Evolutionary conservation across 1,140 invertebrate species (phyloP).

Genomic region (Formica exsecta): DNA sequence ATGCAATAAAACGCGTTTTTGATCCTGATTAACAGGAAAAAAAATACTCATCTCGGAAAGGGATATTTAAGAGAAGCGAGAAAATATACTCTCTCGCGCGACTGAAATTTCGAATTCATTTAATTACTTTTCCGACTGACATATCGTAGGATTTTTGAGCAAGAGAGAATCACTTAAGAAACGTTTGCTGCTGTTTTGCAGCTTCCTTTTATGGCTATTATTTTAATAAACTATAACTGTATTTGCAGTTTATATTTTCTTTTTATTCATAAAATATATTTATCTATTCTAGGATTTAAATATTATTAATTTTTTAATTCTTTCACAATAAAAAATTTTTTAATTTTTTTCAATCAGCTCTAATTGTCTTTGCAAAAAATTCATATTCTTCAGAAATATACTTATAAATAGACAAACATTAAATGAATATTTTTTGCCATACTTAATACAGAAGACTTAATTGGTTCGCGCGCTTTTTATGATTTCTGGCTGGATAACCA

Average conservation of each 20-base stretch:
- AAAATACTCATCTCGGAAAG: background rate
- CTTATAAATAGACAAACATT: background rate
- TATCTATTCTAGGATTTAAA: background rate
- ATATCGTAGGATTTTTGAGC: constrained; percentile 23
- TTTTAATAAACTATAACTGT: background rate
- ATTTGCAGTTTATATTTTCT: background rate
- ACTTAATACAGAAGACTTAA: constrained; percentile 5
- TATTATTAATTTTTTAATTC: background rate
- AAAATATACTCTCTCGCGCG: background rate
- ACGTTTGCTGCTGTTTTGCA: background rate
- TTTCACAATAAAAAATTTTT: background rate
- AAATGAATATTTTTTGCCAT: background rate
- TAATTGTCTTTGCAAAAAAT: background rate
- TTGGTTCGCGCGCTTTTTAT: constrained; percentile 38
- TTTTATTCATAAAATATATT: background rate
- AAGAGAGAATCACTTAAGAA: constrained; percentile 26
- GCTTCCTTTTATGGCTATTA: background rate
- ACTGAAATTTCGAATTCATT: constrained; percentile 35
- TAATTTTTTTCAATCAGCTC: background rate
- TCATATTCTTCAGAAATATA: background rate
- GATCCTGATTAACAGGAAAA: background rate
- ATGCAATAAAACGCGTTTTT: background rate
- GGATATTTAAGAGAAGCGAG: background rate
- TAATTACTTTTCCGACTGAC: background rate
- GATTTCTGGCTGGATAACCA: constrained; percentile 38